Conservation (phyloP, 1,140 invertebrate species). For the Globodera rostochiensis region DNA sequence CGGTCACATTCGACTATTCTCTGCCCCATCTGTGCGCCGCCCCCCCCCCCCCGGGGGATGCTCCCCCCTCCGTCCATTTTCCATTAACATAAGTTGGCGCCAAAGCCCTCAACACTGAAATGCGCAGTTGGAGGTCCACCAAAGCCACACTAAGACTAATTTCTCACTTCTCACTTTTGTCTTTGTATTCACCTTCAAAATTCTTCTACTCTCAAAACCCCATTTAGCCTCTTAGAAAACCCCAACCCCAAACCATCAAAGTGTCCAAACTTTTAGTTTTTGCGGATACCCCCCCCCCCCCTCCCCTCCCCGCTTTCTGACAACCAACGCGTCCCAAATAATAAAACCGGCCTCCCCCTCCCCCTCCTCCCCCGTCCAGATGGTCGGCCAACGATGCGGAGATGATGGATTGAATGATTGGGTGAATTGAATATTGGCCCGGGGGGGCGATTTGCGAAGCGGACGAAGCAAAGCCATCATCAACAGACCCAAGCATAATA, state of each 20-base stretch:
- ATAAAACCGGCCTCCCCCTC: neutral
- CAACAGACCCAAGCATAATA: neutral
- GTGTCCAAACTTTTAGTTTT: neutral
- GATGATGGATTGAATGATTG: neutral
- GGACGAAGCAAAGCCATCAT: neutral
- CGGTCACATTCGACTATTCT: neutral
- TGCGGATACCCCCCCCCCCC: neutral
- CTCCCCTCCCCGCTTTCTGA: too few relatives aligned
- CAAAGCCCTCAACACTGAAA: neutral
- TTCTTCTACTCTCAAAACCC: neutral
- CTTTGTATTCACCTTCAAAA: neutral
- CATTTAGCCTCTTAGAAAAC: neutral
- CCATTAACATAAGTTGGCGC: neutral
- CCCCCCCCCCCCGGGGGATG: too few relatives aligned
- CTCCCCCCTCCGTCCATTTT: neutral
- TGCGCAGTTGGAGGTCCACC: neutral
- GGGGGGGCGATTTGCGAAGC: neutral
- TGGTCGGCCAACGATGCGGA: neutral
- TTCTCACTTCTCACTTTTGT: neutral
- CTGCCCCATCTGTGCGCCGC: too few relatives aligned
- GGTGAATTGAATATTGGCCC: neutral
- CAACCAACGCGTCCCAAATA: neutral
- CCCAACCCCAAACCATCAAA: neutral
- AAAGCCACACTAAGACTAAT: neutral
- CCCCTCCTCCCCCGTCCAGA: neutral